Evolutionary conservation across 2,113 vertebrate genomes (phyloP), one percentile per base, ranked within the genome.

Genomic region (Tetrax tetrax): DNA sequence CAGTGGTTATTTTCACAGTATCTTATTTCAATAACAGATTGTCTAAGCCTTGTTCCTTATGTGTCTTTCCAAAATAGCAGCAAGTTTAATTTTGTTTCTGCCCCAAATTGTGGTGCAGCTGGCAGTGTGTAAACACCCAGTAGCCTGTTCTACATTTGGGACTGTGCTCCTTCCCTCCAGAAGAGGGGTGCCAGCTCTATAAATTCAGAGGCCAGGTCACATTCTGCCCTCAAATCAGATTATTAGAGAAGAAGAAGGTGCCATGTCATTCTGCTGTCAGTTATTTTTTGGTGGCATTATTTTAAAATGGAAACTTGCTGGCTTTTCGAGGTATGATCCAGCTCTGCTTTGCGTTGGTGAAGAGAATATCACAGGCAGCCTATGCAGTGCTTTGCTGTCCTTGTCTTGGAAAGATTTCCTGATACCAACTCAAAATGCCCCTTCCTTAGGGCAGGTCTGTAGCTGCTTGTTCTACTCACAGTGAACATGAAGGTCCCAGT

Each of bases 401-500:
- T 65, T 64, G 4, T 56, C 23, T 23, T 37, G 28, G 38, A 47
- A 71, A 31, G 25, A 20, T 68, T 66, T 88, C 61, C 28, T 70
- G 43, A 20, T 18, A 43, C 10, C 31, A 38, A 4, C 14, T 28
- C 60, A 29, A 57, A 87, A 35, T 3, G 1, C 6, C n/a, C 21
- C 37, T 79, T 90, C 19, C n/a, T 70, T 37, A 20, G 20, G 6
- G n/a, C 66, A 90, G 76, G 27, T 71, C 14, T 0, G 0, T 53
- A 38, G 14, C 59, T 1, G 0, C 28, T 80, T 90, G 33, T 64
- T 35, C 43, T 54, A 27, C 28, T 56, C 4, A 3, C 2, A 48
- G 57, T 0, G 0, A 71, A 75, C 1, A 0, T 18, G 60, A 37
- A 75, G 23, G 41, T 64, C 23, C 43, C 1, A 0, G 3, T 0